Conservation (phyloP, 2,888 invertebrate species). For the Leptinotarsa juncta region DNA sequence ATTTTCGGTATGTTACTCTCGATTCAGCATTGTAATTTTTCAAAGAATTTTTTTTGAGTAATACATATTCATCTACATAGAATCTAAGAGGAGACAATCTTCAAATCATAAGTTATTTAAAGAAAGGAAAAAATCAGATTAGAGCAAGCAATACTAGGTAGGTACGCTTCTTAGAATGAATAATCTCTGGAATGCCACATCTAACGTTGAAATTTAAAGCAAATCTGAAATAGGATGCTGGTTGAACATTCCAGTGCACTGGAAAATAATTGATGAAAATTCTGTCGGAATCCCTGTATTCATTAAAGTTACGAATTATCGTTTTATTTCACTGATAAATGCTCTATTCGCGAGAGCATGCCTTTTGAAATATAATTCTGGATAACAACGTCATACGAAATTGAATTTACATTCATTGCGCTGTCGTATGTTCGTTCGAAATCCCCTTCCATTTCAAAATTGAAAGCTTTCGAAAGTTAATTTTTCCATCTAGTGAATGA, state of each 20-base stretch:
- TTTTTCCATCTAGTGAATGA: too few relatives aligned
- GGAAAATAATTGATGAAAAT: background rate
- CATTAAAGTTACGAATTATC: background rate
- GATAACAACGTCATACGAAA: background rate
- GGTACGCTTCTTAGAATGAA: too few relatives aligned
- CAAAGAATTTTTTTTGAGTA: too few relatives aligned
- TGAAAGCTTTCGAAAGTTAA: background rate
- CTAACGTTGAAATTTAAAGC: background rate
- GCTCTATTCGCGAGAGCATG: background rate
- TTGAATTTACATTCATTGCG: background rate
- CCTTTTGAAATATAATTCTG: background rate
- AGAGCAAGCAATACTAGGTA: too few relatives aligned
- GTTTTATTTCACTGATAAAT: conserved; percentile 1
- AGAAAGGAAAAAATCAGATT: too few relatives aligned
- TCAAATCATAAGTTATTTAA: too few relatives aligned
- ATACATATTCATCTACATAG: too few relatives aligned
- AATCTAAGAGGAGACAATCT: too few relatives aligned
- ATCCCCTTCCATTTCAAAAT: background rate
- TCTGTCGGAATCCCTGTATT: background rate
- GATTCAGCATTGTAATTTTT: too few relatives aligned
- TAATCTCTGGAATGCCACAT: background rate
- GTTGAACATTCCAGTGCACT: background rate
- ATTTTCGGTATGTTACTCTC: too few relatives aligned
- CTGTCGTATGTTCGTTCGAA: background rate
- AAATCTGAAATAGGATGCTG: background rate